Evolutionary conservation across 2,888 invertebrate genomes (phyloP).

Genomic region (Choristoneura rosaceana): DNA sequence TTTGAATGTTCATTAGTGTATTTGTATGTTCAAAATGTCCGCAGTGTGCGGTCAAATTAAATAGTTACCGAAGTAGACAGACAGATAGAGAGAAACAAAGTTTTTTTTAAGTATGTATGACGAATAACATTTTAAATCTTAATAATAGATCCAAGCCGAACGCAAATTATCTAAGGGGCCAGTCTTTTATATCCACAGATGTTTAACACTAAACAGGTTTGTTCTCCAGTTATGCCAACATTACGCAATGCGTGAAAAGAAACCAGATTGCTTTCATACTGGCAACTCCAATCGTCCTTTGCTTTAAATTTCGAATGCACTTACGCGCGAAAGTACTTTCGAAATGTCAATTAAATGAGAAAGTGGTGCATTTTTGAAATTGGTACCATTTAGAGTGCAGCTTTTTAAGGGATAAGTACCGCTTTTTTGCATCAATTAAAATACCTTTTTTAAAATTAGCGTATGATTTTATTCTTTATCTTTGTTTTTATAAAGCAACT

Average conservation of each 20-base stretch:
- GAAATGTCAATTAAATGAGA: slow-evolving; percentile 55
- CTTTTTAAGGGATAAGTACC: slow-evolving; percentile 24
- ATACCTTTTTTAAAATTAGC: background rate
- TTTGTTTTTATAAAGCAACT: background rate
- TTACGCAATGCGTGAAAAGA: slow-evolving; percentile 70
- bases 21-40: too few relatives aligned
- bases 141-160: background rate
- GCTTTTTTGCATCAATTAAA: background rate
- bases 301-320: slow-evolving; percentile 42
- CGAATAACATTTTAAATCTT: background rate
- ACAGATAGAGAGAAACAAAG: too few relatives aligned
- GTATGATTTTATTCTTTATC: background rate
- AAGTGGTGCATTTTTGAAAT: slow-evolving; percentile 38
- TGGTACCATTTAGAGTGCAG: slow-evolving; percentile 13
- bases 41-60: too few relatives aligned
- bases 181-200: slow-evolving; percentile 47
- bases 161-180: slow-evolving; percentile 25
- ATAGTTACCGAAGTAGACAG: too few relatives aligned
- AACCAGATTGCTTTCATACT: slow-evolving; percentile 69
- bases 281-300: slow-evolving; percentile 50
- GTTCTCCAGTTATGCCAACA: slow-evolving; percentile 51
- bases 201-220: slow-evolving; percentile 53
- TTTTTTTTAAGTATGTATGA: background rate
- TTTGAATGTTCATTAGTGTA: too few relatives aligned
- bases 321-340: slow-evolving; percentile 52